Evolutionary conservation across 53 echinoderm and acorn worm species (phyloP).

Genomic region (Patiria pectinifera): DNA sequence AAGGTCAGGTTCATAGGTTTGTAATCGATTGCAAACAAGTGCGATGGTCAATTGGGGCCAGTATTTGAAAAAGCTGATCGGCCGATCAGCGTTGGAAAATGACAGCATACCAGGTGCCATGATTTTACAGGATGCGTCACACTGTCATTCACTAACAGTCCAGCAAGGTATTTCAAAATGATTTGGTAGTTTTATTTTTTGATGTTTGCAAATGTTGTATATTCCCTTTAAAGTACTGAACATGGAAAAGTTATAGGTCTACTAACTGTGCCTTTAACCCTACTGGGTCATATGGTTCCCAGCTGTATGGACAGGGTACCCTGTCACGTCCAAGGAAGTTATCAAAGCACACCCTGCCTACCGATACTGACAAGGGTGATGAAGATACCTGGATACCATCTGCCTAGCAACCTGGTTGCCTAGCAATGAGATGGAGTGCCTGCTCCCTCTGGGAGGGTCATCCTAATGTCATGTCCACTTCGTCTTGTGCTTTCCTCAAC

Average conservation of each 20-base stretch:
- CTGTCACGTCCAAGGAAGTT: slow-evolving; percentile 52
- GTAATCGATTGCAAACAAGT: too few species aligned
- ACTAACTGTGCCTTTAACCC: not conserved
- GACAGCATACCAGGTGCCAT: too few species aligned
- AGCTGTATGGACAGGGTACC: not conserved
- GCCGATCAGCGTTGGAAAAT: too few species aligned
- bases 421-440: slow-evolving; percentile 18
- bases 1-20: too few species aligned
- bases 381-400: slow-evolving; percentile 47
- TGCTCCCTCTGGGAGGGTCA: slow-evolving; percentile 36
- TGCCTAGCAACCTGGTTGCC: slow-evolving; percentile 45
- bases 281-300: slow-evolving; percentile 24
- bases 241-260: not conserved
- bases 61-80: too few species aligned
- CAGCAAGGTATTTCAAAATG: too few species aligned
- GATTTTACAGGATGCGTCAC: too few species aligned
- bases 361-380: slow-evolving; percentile 37
- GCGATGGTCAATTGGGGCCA: too few species aligned
- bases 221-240: too few species aligned
- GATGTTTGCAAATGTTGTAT: too few species aligned
- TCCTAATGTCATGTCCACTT: slow-evolving; percentile 11
- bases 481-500: not conserved
- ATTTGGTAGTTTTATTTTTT: too few species aligned
- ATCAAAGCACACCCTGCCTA: slow-evolving; percentile 15
- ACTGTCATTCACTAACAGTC: too few species aligned